Evolutionary conservation across 2,797 vertebrate genomes (phyloP).

Genomic region (Clarias fuscus): DNA sequence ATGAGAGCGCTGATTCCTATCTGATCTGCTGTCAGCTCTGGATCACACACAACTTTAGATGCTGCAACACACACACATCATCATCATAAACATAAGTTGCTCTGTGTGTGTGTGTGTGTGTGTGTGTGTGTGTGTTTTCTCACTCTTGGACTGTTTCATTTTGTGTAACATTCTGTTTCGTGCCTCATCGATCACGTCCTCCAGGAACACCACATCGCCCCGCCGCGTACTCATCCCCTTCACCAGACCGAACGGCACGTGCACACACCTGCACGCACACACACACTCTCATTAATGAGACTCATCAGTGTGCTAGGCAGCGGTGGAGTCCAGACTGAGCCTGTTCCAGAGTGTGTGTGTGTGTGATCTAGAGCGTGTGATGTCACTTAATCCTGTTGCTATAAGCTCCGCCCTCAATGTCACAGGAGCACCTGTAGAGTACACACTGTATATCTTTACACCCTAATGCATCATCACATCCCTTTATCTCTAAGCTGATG

Average conservation of each 20-base stretch:
- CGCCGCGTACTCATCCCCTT: constrained; percentile 93
- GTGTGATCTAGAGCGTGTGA: not conserved
- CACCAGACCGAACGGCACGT: constrained; percentile 88
- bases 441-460: too few species aligned
- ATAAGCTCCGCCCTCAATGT: not conserved
- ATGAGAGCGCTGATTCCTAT: constrained; percentile 91
- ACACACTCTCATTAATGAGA: not conserved
- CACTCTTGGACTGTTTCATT: constrained; percentile 87
- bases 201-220: constrained; percentile 95
- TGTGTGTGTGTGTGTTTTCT: constrained; percentile 39
- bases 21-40: constrained; percentile 84
- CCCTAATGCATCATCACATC: too few species aligned
- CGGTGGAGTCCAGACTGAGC: too few species aligned
- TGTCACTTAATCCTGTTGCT: not conserved
- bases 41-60: constrained; percentile 82
- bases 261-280: constrained; percentile 78
- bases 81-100: not conserved
- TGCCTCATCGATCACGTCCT: constrained; percentile 92
- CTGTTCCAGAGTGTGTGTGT: too few species aligned
- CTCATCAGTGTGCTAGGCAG: too few species aligned
- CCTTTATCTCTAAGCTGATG: too few species aligned
- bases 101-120: not conserved
- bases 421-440: too few species aligned
- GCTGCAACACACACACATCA: constrained; percentile 69
- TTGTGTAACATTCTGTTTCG: constrained; percentile 85